Evolutionary conservation across 2,888 invertebrate species (phyloP).

Genomic region (Chaetogeoica ovagalla): DNA sequence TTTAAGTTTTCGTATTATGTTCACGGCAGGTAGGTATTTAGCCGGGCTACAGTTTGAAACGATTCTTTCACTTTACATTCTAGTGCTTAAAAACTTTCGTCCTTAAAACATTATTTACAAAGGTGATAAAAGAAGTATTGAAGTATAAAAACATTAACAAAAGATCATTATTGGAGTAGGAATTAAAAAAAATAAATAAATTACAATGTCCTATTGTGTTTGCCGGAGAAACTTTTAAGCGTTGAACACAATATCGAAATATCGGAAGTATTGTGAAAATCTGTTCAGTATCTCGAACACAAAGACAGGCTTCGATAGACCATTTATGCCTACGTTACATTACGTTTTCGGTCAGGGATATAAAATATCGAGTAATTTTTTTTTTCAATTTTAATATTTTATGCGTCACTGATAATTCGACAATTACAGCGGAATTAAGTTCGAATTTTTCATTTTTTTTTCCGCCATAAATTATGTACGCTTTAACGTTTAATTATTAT

Average conservation of each 20-base stretch:
- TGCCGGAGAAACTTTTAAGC: background rate
- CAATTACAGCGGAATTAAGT: too few species aligned
- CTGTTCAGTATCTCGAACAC: background rate
- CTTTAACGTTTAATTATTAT: too few species aligned
- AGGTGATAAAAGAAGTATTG: background rate
- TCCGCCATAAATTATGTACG: too few species aligned
- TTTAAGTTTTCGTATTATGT: background rate
- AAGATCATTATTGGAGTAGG: conserved; percentile 18
- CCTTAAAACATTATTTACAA: background rate
- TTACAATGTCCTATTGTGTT: conserved; percentile 29
- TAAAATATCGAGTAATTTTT: too few species aligned
- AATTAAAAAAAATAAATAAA: conserved; percentile 34
- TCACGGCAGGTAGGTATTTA: background rate
- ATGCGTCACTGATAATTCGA: too few species aligned
- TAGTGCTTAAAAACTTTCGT: conserved; percentile 2
- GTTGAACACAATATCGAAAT: background rate
- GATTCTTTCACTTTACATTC: background rate
- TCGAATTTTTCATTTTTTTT: too few species aligned
- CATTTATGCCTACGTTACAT: background rate
- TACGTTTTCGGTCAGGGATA: too few species aligned
- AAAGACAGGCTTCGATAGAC: background rate
- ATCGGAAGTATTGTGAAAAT: conserved; percentile 8
- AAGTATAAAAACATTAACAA: conserved; percentile 21
- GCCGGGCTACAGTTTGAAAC: too few species aligned
- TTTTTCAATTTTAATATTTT: too few species aligned